Evolutionary conservation across 2,888 invertebrate species (phyloP).

Genomic region (Aspidiotus destructor): DNA sequence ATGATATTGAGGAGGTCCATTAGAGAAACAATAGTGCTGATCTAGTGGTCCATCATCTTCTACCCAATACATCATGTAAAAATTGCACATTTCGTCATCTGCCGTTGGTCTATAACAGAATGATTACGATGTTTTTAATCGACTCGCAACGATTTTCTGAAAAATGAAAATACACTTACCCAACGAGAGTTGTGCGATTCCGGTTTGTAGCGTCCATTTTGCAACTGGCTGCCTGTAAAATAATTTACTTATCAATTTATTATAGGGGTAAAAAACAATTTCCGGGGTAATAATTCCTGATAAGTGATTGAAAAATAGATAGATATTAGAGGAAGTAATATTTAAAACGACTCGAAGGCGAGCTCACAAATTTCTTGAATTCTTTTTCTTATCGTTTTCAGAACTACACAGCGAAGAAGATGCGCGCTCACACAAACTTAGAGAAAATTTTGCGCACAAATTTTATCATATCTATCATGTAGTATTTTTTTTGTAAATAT

Average conservation of each 20-base stretch:
- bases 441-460: not conserved
- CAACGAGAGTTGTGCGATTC: constrained; percentile 7
- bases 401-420: not conserved
- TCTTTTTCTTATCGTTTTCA: not conserved
- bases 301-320: not conserved
- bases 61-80: constrained; percentile 89
- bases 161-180: constrained; percentile 19
- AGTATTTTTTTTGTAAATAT: too few species aligned
- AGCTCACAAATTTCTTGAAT: not conserved
- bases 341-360: not conserved
- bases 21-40: constrained; percentile 71
- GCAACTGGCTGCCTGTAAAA: constrained; percentile 25
- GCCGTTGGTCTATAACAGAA: constrained; percentile 55
- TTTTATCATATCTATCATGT: too few species aligned
- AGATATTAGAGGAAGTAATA: not conserved
- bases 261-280: not conserved
- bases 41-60: constrained; percentile 61
- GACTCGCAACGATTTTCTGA: not conserved
- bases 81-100: constrained; percentile 90
- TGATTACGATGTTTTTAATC: too few species aligned
- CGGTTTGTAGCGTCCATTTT: constrained; percentile 24
- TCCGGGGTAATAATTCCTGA: not conserved
- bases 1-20: constrained; percentile 74
- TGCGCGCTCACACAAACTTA: not conserved
- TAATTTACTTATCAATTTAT: not conserved